Evolutionary conservation across 2,113 vertebrate genomes (phyloP).

Genomic region (Sitta europaea): DNA sequence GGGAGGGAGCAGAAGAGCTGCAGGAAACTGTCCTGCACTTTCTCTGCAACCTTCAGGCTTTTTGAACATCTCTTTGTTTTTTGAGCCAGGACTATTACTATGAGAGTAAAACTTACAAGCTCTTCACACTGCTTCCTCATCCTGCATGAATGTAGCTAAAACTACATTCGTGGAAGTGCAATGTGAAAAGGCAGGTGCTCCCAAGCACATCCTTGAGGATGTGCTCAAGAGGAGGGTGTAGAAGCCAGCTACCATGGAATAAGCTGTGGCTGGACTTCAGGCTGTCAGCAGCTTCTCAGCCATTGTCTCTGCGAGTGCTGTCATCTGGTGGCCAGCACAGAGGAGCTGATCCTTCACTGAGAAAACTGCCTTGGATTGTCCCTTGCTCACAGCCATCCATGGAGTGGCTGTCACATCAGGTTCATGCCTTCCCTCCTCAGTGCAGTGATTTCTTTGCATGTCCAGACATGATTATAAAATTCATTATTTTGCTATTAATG

Average conservation of each 20-base stretch:
- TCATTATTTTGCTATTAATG: not conserved
- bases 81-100: not conserved
- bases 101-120: not conserved
- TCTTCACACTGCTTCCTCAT: not conserved
- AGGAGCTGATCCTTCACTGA: not conserved
- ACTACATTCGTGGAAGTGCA: constrained; percentile 7
- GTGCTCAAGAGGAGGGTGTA: not conserved
- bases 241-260: not conserved
- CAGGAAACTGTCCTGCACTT: not conserved
- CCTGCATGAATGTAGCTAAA: not conserved
- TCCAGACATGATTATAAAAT: not conserved
- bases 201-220: not conserved
- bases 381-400: not conserved
- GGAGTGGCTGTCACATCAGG: not conserved
- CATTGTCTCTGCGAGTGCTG: not conserved
- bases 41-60: not conserved
- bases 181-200: constrained; percentile 14
- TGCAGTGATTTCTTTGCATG: not conserved
- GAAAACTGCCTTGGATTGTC: not conserved
- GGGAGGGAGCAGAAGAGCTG: constrained; percentile 11
- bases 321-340: not conserved
- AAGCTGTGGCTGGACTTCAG: not conserved
- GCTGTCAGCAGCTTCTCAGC: not conserved
- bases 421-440: not conserved
- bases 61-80: not conserved